Evolutionary conservation across 1,140 invertebrate genomes (phyloP).

Genomic region (Drosophila paulistorum): DNA sequence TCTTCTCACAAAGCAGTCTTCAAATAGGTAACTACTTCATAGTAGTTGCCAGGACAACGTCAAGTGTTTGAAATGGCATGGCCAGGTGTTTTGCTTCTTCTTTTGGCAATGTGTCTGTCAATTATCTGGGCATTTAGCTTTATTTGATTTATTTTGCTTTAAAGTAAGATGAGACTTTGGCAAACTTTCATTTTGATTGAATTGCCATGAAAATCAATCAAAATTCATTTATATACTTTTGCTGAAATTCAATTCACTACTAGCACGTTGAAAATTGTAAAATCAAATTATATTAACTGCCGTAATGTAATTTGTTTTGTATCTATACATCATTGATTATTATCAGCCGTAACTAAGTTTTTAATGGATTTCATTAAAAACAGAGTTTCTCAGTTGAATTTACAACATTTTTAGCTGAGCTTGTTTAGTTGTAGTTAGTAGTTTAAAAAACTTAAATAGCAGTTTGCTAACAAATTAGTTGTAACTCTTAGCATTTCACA

Average conservation of each 20-base stretch:
- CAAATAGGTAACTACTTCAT: too few species aligned
- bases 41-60: conserved; percentile 6
- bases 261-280: background rate
- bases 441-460: too few species aligned
- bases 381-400: too few species aligned
- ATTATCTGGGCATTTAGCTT: conserved; percentile 20
- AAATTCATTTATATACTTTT: background rate
- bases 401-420: too few species aligned
- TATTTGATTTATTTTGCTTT: conserved; percentile 16
- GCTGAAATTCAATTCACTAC: conserved; percentile 1
- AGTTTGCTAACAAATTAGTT: too few species aligned
- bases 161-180: conserved; percentile 8
- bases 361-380: too few species aligned
- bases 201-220: conserved; percentile 13
- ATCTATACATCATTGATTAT: too few species aligned
- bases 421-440: too few species aligned
- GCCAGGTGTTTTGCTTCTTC: background rate
- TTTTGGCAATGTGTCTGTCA: conserved; percentile 9
- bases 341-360: too few species aligned
- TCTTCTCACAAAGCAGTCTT: background rate
- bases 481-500: too few species aligned
- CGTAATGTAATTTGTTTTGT: conserved; percentile 1
- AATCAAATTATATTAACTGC: conserved; percentile 9
- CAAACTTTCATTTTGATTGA: conserved; percentile 12
- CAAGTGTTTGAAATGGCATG: conserved; percentile 2